Base-by-base conservation (phyloP, 1,140 invertebrate species). In the Microplitis mediator region DNA sequence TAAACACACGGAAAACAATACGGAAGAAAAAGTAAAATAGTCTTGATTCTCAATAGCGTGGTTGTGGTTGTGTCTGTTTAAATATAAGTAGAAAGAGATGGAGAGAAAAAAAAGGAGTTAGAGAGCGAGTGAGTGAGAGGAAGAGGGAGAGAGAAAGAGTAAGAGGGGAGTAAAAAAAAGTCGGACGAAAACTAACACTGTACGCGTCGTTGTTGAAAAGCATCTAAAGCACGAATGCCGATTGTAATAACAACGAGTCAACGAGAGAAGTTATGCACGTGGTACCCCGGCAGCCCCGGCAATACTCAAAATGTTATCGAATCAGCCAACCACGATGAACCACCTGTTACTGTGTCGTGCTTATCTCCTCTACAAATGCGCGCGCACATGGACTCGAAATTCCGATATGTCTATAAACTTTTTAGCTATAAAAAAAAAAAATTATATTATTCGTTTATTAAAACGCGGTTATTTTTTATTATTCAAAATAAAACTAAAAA, bases 261-360 rank as follows among this genome's bases (percentile, higher is more conserved):
- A 11, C 39, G 39, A 11, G 11, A 6, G 39, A 45, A 4, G 69
- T 39, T 23, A 14, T 71, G 69, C 69, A 71, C 69, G 69, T 71
- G 69, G 69, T 71, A 52, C 45, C 16, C 36, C 69, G 35, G 39
- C 14, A 31, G 35, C 45, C 16, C 36, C 69, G 35, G 39, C 14
- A 31, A 32, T 31, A 63, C 60, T 31, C 35, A n/a, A 45, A 11
- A 34, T 11, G 11, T 39, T 50, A 16, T n/a, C 11, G 45, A 63
- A 51, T 71, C 69, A 63, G 52, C 69, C 69, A 71, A 71, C 69
- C 69, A 71, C 60, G 36, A 50, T 71, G 31, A 71, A 71, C 69
- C 69, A 71, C 69, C 69, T 71, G 69, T 71, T 71, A 71, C 56
- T 52, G 51, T 62, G 51, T 62, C 54, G 16, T 34, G 54, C 14